Percentiles rank a stretch among this genome's conserved stretches.
Evolutionary conservation across 2,797 vertebrate genomes (phyloP).

Genomic region (Paramormyrops hopkinsi): DNA sequence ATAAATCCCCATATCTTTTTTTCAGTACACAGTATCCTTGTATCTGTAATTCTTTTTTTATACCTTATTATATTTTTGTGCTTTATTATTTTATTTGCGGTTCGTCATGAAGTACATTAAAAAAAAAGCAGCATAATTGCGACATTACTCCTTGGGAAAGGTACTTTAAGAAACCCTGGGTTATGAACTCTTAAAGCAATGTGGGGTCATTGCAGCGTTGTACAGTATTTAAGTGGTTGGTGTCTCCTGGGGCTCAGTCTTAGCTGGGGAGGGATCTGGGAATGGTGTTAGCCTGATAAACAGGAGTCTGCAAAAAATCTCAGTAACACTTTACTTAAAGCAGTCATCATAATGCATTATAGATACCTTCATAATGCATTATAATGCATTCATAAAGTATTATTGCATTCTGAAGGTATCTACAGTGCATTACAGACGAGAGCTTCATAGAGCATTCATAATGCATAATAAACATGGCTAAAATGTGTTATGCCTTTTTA

Average conservation of each 20-base stretch:
- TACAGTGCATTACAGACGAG: background rate
- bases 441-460: background rate
- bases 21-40: background rate
- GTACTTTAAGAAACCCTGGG: background rate
- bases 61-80: background rate
- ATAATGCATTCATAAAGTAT: background rate
- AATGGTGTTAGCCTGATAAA: background rate
- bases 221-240: background rate
- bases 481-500: background rate
- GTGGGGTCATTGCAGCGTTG: background rate
- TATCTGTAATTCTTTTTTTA: background rate
- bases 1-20: slow-evolving; percentile 36
- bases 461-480: background rate
- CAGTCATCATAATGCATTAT: background rate
- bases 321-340: background rate
- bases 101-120: background rate
- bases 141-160: background rate
- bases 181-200: background rate
- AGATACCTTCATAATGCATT: background rate
- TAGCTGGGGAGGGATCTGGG: background rate
- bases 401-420: background rate
- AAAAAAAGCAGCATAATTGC: background rate
- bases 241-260: background rate
- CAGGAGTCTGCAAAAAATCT: background rate
- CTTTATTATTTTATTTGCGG: background rate